phyloP scores from a whole-genome alignment of 2,797 vertebrate species.

The Acomys russatus region DNA sequence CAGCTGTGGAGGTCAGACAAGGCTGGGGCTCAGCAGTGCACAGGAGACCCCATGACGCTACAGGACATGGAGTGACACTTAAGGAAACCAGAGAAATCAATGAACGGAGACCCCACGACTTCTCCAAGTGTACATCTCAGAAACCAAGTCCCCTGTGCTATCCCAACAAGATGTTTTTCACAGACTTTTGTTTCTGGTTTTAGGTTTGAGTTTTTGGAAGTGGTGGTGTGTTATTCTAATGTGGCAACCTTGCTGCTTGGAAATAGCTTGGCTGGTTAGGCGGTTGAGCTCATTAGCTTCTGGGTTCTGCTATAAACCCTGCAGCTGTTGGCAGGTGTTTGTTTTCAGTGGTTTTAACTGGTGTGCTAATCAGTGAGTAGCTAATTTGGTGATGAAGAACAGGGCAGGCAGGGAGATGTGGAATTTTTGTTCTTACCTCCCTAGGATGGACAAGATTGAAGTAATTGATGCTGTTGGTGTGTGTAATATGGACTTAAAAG shows the following conservation, averaged over 20 bases:
- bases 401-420: constrained; percentile 60
- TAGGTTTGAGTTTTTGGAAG: constrained; percentile 2
- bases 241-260: not conserved
- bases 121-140: constrained; percentile 24
- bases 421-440: constrained; percentile 77
- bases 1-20: not conserved
- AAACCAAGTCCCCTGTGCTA: constrained; percentile 42
- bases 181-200: not conserved
- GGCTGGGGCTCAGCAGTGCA: not conserved
- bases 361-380: constrained; percentile 77
- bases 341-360: constrained; percentile 82
- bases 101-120: constrained; percentile 42
- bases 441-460: constrained; percentile 74
- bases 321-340: constrained; percentile 78
- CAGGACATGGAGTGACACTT: not conserved
- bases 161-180: constrained; percentile 56
- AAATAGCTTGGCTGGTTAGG: constrained; percentile 55
- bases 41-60: not conserved
- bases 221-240: not conserved
- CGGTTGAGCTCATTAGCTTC: constrained; percentile 72
- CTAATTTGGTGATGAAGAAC: constrained; percentile 81
- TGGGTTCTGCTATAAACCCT: constrained; percentile 74
- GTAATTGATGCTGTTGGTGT: constrained; percentile 83
- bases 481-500: constrained; percentile 75
- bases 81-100: constrained; percentile 49